phyloP scores from a whole-genome alignment of 2,888 invertebrate species.

The Scelioninae gen. 2 region DNA sequence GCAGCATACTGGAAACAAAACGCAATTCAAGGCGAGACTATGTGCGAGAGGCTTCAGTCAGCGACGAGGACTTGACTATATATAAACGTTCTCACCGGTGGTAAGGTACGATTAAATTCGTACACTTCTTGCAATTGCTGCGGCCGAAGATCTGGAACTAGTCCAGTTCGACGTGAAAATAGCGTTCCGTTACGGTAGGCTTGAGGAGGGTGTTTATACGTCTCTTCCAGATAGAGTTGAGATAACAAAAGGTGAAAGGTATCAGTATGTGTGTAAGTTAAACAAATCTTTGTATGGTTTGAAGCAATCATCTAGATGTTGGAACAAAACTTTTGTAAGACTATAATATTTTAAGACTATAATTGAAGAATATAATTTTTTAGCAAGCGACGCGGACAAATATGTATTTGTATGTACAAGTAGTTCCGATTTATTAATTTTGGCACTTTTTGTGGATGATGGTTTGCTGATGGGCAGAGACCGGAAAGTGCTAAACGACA shows the following conservation, averaged over 20 bases:
- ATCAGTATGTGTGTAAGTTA: constrained; percentile 41
- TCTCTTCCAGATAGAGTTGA: constrained; percentile 36
- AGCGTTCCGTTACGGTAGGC: constrained; percentile 59
- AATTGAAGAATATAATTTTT: constrained; percentile 57
- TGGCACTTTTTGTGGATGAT: constrained; percentile 60
- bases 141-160: constrained; percentile 48
- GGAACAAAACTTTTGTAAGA: constrained; percentile 62
- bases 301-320: constrained; percentile 65
- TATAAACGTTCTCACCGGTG: constrained; percentile 52
- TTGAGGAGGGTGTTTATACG: constrained; percentile 50
- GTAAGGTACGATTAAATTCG: constrained; percentile 48
- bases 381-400: constrained; percentile 60
- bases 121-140: constrained; percentile 52
- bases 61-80: constrained; percentile 47
- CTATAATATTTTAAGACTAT: no score
- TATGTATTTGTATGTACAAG: constrained; percentile 59
- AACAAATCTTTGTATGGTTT: constrained; percentile 65
- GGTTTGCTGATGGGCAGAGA: constrained; percentile 56
- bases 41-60: constrained; percentile 52
- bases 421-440: constrained; percentile 34
- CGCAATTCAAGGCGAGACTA: constrained; percentile 53
- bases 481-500: constrained; percentile 15
- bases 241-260: constrained; percentile 44
- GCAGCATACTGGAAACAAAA: constrained; percentile 31
- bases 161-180: constrained; percentile 58